These are phyloP conservation scores for Agonum fuliginosum DNA, from an alignment of 2,888 invertebrate species.

Conservation along the genomic window DNA sequence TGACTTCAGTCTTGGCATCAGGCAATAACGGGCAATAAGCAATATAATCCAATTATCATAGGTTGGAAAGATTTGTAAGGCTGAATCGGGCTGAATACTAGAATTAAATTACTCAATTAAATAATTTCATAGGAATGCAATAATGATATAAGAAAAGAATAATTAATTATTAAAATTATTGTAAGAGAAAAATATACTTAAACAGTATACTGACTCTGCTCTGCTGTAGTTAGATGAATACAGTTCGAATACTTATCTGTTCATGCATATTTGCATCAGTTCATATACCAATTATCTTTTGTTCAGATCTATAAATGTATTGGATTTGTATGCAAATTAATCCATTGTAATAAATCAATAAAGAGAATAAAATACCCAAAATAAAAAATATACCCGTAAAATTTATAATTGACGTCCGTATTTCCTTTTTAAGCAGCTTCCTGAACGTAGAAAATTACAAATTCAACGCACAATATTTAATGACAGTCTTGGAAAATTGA, in stretches of 20 bases:
- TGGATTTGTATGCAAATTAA: not conserved
- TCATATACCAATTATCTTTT: slow-evolving; percentile 15
- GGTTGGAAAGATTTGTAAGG: no score
- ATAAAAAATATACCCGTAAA: not conserved
- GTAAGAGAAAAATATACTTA: not conserved
- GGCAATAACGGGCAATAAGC: no score
- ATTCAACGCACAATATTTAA: slow-evolving; percentile 3
- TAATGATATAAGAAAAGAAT: slow-evolving; percentile 27
- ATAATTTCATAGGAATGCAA: slow-evolving; percentile 33
- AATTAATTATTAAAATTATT: slow-evolving; percentile 22
- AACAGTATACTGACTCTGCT: slow-evolving; percentile 24
- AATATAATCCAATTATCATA: no score
- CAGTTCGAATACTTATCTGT: not conserved
- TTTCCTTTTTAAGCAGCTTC: not conserved
- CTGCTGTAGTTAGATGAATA: not conserved
- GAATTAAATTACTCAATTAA: not conserved
- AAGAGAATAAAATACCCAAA: not conserved
- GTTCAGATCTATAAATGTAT: not conserved
- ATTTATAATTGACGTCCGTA: not conserved
- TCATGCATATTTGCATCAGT: slow-evolving; percentile 12
- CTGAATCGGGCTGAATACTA: no score
- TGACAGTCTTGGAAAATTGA: not conserved
- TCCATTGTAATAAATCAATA: not conserved
- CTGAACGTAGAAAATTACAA: not conserved
- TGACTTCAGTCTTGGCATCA: no score